A percentile compares a stretch with the other conserved stretches of the same genome.
These are phyloP conservation scores for Tigriopus japonicus DNA, from an alignment of 1,140 invertebrate genomes.

Conservation along the genomic window DNA sequence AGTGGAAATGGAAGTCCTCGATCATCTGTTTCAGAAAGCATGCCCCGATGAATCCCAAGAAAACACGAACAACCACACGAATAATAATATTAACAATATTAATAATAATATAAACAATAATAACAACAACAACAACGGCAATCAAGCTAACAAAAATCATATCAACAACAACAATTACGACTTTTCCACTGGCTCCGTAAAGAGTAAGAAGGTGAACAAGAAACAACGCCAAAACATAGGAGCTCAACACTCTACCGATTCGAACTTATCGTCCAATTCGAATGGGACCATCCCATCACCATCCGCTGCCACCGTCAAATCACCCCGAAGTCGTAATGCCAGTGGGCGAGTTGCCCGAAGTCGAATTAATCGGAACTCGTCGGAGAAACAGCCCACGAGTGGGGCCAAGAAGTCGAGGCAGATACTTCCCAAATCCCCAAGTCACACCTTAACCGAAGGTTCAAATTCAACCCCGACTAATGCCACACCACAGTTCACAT, in stretches of 20 bases:
- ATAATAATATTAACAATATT: background rate
- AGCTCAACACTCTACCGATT: too few relatives aligned
- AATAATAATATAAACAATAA: background rate
- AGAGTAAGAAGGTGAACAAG: too few relatives aligned
- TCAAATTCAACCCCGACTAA: background rate
- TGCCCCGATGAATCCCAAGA: background rate
- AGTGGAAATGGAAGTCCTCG: conserved; percentile 10
- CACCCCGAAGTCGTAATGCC: too few relatives aligned
- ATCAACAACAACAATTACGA: too few relatives aligned
- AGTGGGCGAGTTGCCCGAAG: too few relatives aligned
- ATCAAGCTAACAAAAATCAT: too few relatives aligned
- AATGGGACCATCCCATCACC: too few relatives aligned
- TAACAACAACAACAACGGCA: too few relatives aligned
- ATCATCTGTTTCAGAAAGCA: background rate
- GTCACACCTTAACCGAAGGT: background rate
- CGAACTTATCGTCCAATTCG: too few relatives aligned
- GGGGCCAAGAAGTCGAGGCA: background rate
- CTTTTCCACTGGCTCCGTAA: too few relatives aligned
- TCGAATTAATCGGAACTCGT: background rate
- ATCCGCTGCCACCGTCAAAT: too few relatives aligned
- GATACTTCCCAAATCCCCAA: background rate
- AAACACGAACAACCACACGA: background rate
- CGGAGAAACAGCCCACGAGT: background rate
- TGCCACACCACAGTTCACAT: background rate
- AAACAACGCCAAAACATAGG: too few relatives aligned